Evolutionary conservation across 2,888 invertebrate genomes (phyloP).

Genomic region (Lydus trimaculatus): DNA sequence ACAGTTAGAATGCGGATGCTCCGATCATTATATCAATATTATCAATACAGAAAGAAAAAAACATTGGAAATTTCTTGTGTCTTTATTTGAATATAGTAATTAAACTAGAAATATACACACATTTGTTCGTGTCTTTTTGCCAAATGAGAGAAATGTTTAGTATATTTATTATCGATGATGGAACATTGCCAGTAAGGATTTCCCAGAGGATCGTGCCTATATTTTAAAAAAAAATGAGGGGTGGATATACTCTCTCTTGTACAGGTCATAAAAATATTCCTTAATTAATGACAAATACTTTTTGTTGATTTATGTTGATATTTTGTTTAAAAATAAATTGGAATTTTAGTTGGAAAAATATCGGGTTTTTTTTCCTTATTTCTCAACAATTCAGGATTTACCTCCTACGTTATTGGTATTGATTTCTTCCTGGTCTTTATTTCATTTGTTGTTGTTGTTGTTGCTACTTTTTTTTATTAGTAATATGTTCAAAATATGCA

Average conservation of each 20-base stretch:
- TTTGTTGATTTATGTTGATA: neutral
- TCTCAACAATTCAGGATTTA: neutral
- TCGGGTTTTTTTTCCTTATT: neutral
- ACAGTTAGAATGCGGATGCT: no score
- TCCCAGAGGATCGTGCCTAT: constrained; percentile 1
- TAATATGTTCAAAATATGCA: neutral
- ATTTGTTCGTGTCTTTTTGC: neutral
- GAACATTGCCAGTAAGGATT: constrained; percentile 1
- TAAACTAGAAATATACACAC: neutral
- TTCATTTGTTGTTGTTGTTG: neutral
- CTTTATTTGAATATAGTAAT: neutral
- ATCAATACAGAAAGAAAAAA: no score
- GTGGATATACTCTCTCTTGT: neutral
- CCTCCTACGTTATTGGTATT: neutral
- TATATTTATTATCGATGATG: neutral
- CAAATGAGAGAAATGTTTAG: neutral
- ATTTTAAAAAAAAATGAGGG: neutral
- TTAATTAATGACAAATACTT: neutral
- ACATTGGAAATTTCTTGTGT: neutral
- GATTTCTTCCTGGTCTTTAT: neutral
- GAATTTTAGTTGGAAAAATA: neutral
- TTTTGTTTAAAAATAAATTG: neutral
- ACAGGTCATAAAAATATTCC: no score
- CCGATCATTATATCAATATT: no score
- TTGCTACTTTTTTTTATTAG: neutral